A percentile compares a stretch with the other conserved stretches of the same genome.
These are phyloP conservation scores for Coregonus sp. DNA, from an alignment of 2,797 vertebrate genomes.

Conservation along the genomic window DNA sequence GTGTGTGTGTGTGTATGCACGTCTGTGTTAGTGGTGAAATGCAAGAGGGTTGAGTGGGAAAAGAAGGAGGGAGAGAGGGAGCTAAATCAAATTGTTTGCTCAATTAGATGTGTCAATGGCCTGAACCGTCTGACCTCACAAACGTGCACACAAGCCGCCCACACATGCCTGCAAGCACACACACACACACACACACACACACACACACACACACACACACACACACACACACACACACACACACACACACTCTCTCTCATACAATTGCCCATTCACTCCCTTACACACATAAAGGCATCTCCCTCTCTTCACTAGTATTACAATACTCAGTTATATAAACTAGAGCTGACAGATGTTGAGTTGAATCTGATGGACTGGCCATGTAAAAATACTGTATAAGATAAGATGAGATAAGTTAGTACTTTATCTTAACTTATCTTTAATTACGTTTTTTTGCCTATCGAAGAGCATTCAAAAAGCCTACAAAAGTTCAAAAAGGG, in stretches of 20 bases:
- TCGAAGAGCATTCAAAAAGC: too few relatives aligned
- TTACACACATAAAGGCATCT: too few relatives aligned
- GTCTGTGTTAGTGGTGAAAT: neutral
- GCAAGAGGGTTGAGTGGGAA: conserved; percentile 1
- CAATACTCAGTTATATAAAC: too few relatives aligned
- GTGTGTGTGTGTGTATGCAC: neutral
- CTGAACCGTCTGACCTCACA: neutral
- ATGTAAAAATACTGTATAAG: too few relatives aligned
- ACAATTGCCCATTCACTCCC: conserved; percentile 36
- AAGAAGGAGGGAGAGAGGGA: neutral
- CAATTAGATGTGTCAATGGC: neutral
- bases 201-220: neutral
- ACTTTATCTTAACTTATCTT: too few relatives aligned
- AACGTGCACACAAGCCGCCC: neutral
- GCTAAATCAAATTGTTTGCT: neutral
- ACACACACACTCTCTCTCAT: neutral
- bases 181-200: neutral
- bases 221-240: conserved; percentile 1
- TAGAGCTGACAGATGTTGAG: too few relatives aligned
- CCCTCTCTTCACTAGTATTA: too few relatives aligned
- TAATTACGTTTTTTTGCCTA: too few relatives aligned
- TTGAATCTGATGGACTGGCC: too few relatives aligned
- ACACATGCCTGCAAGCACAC: neutral
- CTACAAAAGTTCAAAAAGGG: too few relatives aligned
- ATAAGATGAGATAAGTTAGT: too few relatives aligned